Percentiles rank a stretch among this genome's conserved stretches.
Conservation (phyloP, 2,797 vertebrate genomes). For the Natrix natrix region DNA sequence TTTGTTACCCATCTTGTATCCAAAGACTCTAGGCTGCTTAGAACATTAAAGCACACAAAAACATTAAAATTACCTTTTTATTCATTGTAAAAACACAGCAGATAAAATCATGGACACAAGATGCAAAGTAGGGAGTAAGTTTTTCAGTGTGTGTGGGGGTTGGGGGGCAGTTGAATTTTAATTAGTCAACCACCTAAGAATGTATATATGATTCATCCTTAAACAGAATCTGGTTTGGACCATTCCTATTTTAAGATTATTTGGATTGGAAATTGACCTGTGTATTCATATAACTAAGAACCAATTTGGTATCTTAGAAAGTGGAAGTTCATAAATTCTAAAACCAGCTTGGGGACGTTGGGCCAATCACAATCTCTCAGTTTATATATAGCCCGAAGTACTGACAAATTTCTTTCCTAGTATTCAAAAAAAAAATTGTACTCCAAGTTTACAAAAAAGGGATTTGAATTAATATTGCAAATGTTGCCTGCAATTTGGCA, state of each 20-base stretch:
- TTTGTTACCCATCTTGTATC: background rate
- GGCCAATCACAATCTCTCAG: background rate
- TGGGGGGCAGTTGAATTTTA: background rate
- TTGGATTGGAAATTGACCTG: background rate
- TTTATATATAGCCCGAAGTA: background rate
- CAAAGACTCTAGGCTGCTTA: background rate
- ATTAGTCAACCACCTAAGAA: background rate
- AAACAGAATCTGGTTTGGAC: background rate
- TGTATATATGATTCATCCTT: background rate
- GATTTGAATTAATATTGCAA: background rate
- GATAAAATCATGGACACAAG: background rate
- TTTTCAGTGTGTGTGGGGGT: background rate
- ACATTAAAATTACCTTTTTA: background rate
- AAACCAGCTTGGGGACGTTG: background rate
- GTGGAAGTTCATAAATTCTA: background rate
- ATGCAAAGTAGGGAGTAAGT: background rate
- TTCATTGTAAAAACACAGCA: background rate
- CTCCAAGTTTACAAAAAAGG: background rate
- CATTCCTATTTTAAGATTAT: background rate
- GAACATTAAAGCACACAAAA: background rate
- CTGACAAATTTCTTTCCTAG: background rate
- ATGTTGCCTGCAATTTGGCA: no score
- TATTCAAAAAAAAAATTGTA: background rate
- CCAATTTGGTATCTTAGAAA: background rate
- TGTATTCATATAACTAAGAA: background rate